Evolutionary conservation across 2,113 vertebrate species (phyloP), one percentile per base, ranked within the genome.

Genomic region (Meriones unguiculatus): DNA sequence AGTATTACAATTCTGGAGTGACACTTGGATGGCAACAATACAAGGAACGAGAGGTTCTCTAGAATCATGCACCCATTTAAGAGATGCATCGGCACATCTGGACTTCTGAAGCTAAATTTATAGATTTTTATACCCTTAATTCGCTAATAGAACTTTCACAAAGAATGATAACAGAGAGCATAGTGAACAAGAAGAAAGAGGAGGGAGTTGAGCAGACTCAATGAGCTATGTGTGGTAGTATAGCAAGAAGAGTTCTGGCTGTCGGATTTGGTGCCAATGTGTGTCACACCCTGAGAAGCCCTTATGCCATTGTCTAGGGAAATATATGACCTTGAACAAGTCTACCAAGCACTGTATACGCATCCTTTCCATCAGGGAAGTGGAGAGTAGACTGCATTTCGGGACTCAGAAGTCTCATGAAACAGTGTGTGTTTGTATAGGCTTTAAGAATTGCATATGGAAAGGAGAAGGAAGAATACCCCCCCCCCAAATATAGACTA

Each of bases 301-400:
- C 46, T 62, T 77, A 84, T 35, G 38, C 28, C 88, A 73, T n/a
- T 86, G 38, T 76, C 77, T 75, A 95, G 73, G 76, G 28, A 92
- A 94, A 64, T 28, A 75, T 50, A 64, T 97, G 97, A 97, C 97
- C 97, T 97, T 98, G 96, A 96, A 91, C 69, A 87, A 94, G 82
- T 89, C 75, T 46, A 41, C 89, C 92, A 78, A 52, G 50, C 89
- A 95, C 80, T 82, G 32, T 64, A 38, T 82, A 75, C 54, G 92
- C 32, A 38, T 7, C 81, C 95, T 94, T 54, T 92, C 65, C 64
- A 67, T 64, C n/a, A 89, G 65, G 52, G 90, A 92, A 85, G 18
- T 84, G 67, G 57, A 92, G 35, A 28, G 35, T 90, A 1, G 62
- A 91, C 38, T 41, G 77, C 35, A 54, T 73, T 91, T 81, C 20